Evolutionary conservation across 1,140 invertebrate genomes (phyloP).

Genomic region (Hypsibius dujardini): DNA sequence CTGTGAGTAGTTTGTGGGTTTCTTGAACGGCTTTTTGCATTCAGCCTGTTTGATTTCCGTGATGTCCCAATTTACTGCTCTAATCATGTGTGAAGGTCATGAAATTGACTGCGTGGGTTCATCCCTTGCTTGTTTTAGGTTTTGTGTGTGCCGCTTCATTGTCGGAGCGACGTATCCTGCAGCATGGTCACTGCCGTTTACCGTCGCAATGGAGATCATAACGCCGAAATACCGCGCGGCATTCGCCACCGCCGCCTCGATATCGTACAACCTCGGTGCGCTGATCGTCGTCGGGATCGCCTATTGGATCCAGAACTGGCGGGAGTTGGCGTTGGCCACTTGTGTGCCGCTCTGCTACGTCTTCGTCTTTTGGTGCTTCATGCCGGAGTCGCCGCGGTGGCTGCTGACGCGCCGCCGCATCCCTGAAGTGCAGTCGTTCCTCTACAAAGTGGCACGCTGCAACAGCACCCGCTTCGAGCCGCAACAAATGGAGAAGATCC

Average conservation of each 20-base stretch:
- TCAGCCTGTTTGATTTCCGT: too few species aligned
- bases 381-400: constrained; percentile 41
- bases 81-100: too few species aligned
- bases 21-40: too few species aligned
- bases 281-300: constrained; percentile 51
- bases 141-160: constrained; percentile 49
- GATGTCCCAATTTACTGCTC: too few species aligned
- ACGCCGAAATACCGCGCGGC: not conserved
- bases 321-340: constrained; percentile 53
- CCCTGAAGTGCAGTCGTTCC: constrained; percentile 53
- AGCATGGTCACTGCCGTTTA: not conserved
- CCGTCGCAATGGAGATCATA: not conserved
- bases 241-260: constrained; percentile 36
- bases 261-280: constrained; percentile 55
- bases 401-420: constrained; percentile 58
- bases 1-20: too few species aligned
- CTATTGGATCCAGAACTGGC: constrained; percentile 59
- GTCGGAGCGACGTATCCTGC: constrained; percentile 46
- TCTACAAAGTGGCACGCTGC: constrained; percentile 56
- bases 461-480: constrained; percentile 37
- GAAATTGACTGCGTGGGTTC: too few species aligned
- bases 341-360: constrained; percentile 64
- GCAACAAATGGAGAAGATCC: not conserved
- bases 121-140: too few species aligned
- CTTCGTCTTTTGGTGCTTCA: constrained; percentile 55